Conservation (phyloP, 1,140 invertebrate genomes). For the Cyclargus thomasi region DNA sequence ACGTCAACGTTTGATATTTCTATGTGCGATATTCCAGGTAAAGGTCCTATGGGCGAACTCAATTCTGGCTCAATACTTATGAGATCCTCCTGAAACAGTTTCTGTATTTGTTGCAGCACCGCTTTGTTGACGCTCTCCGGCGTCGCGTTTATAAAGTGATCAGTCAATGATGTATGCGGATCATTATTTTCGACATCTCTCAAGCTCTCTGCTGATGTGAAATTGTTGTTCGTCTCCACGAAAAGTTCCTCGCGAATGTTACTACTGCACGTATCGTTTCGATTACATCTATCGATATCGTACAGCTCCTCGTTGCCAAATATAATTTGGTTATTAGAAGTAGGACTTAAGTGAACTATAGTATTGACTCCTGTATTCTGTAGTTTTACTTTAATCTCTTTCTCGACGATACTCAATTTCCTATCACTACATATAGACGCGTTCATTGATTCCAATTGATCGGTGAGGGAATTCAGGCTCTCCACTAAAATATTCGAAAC, state of each 20-base stretch:
- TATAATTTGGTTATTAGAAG: conserved; percentile 67
- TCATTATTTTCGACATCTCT: conserved; percentile 23
- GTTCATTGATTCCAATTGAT: conserved; percentile 68
- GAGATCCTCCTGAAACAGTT: conserved; percentile 60
- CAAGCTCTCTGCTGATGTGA: conserved; percentile 36
- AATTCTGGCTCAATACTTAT: conserved; percentile 34
- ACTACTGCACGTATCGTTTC: conserved; percentile 29
- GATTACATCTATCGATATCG: conserved; percentile 38
- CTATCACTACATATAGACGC: conserved; percentile 58
- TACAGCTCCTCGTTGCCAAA: conserved; percentile 65
- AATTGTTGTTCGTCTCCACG: conserved; percentile 49
- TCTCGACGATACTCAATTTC: conserved; percentile 68
- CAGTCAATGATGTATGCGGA: conserved; percentile 22
- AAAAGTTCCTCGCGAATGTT: conserved; percentile 43
- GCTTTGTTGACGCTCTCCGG: conserved; percentile 57
- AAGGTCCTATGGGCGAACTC: conserved; percentile 30
- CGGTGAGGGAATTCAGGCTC: conserved; percentile 67
- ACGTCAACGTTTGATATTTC: conserved; percentile 62
- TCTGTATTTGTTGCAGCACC: conserved; percentile 66
- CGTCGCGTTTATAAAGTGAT: conserved; percentile 32
- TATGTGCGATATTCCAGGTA: conserved; percentile 55
- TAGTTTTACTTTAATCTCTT: conserved; percentile 72
- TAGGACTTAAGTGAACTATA: conserved; percentile 65
- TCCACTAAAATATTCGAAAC: conserved; percentile 72
- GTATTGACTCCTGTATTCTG: conserved; percentile 71